phyloP scores from a whole-genome alignment of 2,888 invertebrate genomes.

The Conistra vaccinii region DNA sequence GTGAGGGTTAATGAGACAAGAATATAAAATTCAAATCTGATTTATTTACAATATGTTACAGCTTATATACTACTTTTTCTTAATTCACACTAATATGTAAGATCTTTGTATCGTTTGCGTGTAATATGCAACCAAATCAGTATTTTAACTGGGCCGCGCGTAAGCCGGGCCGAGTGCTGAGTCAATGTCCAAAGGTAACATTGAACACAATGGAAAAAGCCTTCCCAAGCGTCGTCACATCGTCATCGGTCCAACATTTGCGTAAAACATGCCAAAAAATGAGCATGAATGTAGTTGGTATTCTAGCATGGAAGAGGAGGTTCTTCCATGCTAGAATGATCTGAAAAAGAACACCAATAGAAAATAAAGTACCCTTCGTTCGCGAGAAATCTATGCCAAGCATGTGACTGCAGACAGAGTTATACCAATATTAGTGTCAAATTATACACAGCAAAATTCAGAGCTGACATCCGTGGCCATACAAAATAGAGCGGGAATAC shows the following conservation, averaged over 20 bases:
- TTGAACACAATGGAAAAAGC: not conserved
- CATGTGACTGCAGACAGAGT: constrained; percentile 15
- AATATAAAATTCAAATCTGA: no score
- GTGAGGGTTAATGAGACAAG: no score
- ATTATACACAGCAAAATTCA: constrained; percentile 15
- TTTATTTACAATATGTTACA: no score
- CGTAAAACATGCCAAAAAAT: not conserved
- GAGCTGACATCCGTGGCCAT: not conserved
- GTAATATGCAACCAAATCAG: no score
- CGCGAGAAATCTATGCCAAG: not conserved
- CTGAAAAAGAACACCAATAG: not conserved
- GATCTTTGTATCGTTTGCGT: no score
- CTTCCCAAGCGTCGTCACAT: no score
- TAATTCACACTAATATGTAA: no score
- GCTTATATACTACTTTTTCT: no score
- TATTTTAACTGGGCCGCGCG: no score
- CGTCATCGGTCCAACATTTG: not conserved
- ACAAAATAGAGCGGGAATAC: constrained; percentile 10
- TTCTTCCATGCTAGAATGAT: not conserved
- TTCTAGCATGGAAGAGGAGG: no score
- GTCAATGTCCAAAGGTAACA: no score
- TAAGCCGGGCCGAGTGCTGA: no score
- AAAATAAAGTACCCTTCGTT: not conserved
- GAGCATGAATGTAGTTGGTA: not conserved
- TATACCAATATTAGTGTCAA: constrained; percentile 21